Evolutionary conservation across 2,888 invertebrate genomes (phyloP), one percentile per base, ranked within the genome.

Genomic region (Scaptomyza tumidula): DNA sequence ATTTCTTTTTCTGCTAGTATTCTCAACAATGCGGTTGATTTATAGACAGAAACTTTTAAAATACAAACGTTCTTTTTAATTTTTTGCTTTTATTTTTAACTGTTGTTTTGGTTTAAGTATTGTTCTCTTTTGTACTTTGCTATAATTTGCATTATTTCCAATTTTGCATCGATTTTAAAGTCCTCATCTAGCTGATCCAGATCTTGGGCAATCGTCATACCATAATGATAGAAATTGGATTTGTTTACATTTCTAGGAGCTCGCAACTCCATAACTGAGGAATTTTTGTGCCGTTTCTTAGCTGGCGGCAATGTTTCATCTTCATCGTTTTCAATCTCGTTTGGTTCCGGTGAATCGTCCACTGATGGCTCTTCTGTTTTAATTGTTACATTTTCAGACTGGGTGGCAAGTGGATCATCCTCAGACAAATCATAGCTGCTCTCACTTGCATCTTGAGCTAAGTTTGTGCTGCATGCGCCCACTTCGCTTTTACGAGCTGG

Each of bases 111-210:
- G 44, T 65, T 78, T 29, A 78, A 59, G 19, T 70, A 78, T 14
- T 75, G 75, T 44, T 70, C 76, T 49, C 53, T 64, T n/a, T 70
- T 75, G n/a, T 71, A 75, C 46, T 75, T 75, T 35, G 75, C 61
- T 33, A 79, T 75, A 45, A 79, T 66, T 63, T 76, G 66, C 76
- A 76, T 76, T 63, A 76, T 79, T 55, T 76, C 76, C 2, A 76
- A 33, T 13, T 79, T 76, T 16, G 76, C 76, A 9, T 76, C 80
- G 9, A 76, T 76, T 70, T 79, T 76, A 35, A 52, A 76, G 19
- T 76, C 80, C 29, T 79, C 76, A 46, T 76, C 76, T 16, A 76
- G 45, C 33, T 76, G 80, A 71, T 76, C 76, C 14, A 76, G 16
- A 14, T 76, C 76, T 29, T 79, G 76, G 2, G 76, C 80, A 24